Evolutionary conservation across 2,888 invertebrate genomes (phyloP), one percentile per base, ranked within the genome.

Genomic region (Caenorhabditis uteleia): DNA sequence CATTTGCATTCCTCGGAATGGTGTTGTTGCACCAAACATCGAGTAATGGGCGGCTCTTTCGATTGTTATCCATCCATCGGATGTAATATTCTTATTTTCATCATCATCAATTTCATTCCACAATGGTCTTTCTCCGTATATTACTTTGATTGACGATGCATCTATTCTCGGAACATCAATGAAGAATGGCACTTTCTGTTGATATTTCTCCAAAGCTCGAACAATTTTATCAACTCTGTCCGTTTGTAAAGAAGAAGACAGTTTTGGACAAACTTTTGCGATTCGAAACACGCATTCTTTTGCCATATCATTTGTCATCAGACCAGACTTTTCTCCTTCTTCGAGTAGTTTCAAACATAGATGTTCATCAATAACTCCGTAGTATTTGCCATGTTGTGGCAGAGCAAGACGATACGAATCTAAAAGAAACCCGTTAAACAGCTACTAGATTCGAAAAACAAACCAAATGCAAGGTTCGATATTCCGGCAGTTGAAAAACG

Each of bases 401-500:
- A 74, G 48, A 3, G 67, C 64, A 7, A 56, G 46, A 0, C 65
- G 56, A 45, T 71, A 72, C 39, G 64, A 68, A 48, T 66, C 66
- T 66, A 46, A 23, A 64, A 53, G 16, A 34, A 21, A 45, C 14
- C 6, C 8, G 14, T 27, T 6, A 6, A 44, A 10, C 23, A 25
- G 8, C 5, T 45, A 8, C 46, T 33, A 47, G 34, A 16, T 14
- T 36, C 18, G 49, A 54, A 26, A 58, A 38, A 43, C 48, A 51
- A 48, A 45, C 56, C 56, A 40, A 77, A 58, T 8, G 76, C 60
- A 31, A 79, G 38, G 10, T 43, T 44, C 7, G 51, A 48, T 47
- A 73, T 72, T 0, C 53, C 64, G 18, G 72, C 70, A 43, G 69
- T 64, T 16, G 58, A 39, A 47, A 70, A 79, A 57, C 97, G 88